Evolutionary conservation across 2,113 vertebrate genomes (phyloP), one percentile per base, ranked within the genome.

Genomic region (Pangasianodon hypophthalmus): DNA sequence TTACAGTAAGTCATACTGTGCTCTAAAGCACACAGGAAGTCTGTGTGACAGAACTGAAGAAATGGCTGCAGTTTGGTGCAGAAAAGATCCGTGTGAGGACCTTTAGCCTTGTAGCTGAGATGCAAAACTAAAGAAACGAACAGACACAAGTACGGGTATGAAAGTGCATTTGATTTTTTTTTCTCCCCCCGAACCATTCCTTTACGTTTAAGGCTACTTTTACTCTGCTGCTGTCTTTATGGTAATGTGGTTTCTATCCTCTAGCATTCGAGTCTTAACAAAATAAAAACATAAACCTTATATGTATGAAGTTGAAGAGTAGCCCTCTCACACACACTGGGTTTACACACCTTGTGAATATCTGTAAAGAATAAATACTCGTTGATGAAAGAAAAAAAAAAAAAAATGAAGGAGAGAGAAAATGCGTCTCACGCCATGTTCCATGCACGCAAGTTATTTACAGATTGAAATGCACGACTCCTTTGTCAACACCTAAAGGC

Each of bases 351-450:
- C 96, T 75, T 88, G 50, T 96, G 95, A 96, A 97, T 96, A 97
- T 96, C 96, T 97, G 96, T 96, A 97, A 99, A 98, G 97, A 99
- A 99, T 99, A 99, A 99, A 98, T 99, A 99, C 97, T 97, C 97
- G 94, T 95, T 29, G 96, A 96, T 93, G 97, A 97, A 89, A 97
- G 11, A 97, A 95, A 98, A 97, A 96, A 96, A 97, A 95, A 98
- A 97, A 96, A 96, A 97, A 97, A 97, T 95, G 97, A 97, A 96
- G 96, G 97, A 97, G 97, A 96, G 97, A 97, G 97, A 98, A 97
- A 97, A 97, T 96, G 95, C 96, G 97, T 98, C 97, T 96, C 96
- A 95, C 96, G 94, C 92, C 69, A 92, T 94, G 94, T 97, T 97
- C 97, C 98, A 98, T 98, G 97, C 97, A 62, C n/a, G 97, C 97